phyloP scores from a whole-genome alignment of 2,113 vertebrate genomes.

The Rhinolophus ferrumequinum region DNA sequence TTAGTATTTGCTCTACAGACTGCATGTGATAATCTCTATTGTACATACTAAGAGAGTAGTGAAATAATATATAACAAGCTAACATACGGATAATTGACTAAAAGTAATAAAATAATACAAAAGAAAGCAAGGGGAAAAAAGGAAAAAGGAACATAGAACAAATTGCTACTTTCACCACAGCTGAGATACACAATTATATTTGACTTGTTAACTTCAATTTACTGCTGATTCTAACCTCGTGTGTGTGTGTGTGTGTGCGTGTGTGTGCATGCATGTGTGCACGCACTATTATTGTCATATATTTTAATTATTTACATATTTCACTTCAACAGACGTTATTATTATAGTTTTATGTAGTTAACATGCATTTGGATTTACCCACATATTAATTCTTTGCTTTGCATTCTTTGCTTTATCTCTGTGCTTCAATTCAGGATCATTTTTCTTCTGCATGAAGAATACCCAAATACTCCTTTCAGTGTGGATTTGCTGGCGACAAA shows the following conservation, averaged over 20 bases:
- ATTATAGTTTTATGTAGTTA: background rate
- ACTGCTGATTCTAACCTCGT: background rate
- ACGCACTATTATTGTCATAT: background rate
- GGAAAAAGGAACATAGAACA: background rate
- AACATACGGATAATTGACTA: background rate
- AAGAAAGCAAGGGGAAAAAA: background rate
- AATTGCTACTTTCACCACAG: background rate
- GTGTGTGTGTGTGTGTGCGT: background rate
- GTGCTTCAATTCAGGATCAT: background rate
- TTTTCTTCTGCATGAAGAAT: background rate
- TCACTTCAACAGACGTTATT: background rate
- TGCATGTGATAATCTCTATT: background rate
- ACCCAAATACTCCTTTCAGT: background rate
- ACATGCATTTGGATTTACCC: background rate
- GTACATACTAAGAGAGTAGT: background rate
- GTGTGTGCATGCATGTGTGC: no score
- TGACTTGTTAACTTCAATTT: background rate
- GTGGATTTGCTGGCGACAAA: background rate
- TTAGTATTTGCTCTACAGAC: background rate
- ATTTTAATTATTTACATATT: background rate
- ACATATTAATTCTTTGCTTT: background rate
- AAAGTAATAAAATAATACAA: background rate
- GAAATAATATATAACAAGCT: background rate
- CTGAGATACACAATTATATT: background rate
- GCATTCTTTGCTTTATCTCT: background rate